Conservation (phyloP, 1,140 invertebrate species). For the Drosophila cardini region DNA sequence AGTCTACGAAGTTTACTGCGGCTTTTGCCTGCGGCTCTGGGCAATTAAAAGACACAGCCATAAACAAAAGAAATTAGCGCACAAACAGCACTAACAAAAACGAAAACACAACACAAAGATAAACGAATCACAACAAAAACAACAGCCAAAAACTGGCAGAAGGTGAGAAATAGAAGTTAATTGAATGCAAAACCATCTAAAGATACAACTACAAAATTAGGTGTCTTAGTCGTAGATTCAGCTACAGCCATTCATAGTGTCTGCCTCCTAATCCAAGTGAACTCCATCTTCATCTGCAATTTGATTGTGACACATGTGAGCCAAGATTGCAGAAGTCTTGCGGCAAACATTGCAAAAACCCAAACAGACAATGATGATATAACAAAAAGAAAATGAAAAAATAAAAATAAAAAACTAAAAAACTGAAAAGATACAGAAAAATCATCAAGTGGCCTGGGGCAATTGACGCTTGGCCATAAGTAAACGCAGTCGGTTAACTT, state of each 20-base stretch:
- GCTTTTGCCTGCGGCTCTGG: slow-evolving; percentile 24
- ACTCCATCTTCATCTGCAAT: slow-evolving; percentile 5
- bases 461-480: slow-evolving; percentile 48
- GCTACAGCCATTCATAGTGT: background rate
- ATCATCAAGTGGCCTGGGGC: slow-evolving; percentile 25
- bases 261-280: background rate
- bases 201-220: slow-evolving; percentile 17
- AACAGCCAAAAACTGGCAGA: slow-evolving; percentile 33
- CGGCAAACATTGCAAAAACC: slow-evolving; percentile 42
- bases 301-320: slow-evolving; percentile 62
- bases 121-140: background rate
- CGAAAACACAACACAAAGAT: slow-evolving; percentile 1
- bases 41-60: slow-evolving; percentile 59
- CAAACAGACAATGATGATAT: slow-evolving; percentile 54
- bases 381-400: slow-evolving; percentile 34
- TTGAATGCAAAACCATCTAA: slow-evolving; percentile 69
- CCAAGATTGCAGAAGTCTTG: slow-evolving; percentile 47
- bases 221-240: slow-evolving; percentile 34
- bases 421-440: background rate
- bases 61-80: slow-evolving; percentile 72
- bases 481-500: slow-evolving; percentile 28
- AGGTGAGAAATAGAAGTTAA: slow-evolving; percentile 77
- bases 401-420: no score
- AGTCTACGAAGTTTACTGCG: slow-evolving; percentile 20
- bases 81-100: slow-evolving; percentile 31